Evolutionary conservation across 2,888 invertebrate genomes (phyloP).

Genomic region (Hypomecis atomaria): DNA sequence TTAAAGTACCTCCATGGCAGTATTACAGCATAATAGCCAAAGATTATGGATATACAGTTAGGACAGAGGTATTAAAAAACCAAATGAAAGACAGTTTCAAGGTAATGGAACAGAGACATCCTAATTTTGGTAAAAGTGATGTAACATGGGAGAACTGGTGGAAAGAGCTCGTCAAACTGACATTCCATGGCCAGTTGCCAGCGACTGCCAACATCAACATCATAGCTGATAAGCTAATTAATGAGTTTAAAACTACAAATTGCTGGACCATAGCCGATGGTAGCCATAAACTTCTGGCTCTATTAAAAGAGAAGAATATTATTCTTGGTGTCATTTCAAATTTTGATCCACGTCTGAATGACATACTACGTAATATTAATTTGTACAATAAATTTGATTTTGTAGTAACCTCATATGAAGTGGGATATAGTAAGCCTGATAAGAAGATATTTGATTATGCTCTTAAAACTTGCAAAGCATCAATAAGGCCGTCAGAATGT

Average conservation of each 20-base stretch:
- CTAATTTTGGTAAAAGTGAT: constrained; percentile 90
- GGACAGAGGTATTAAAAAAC: constrained; percentile 78
- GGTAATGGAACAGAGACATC: constrained; percentile 87
- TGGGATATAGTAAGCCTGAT: constrained; percentile 90
- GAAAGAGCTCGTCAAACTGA: constrained; percentile 87
- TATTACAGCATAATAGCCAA: constrained; percentile 90
- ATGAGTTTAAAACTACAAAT: constrained; percentile 88
- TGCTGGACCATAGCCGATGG: constrained; percentile 90
- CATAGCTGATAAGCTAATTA: constrained; percentile 86
- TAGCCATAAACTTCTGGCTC: constrained; percentile 86
- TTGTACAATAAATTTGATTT: constrained; percentile 91
- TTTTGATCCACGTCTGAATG: constrained; percentile 92
- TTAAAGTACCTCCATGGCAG: constrained; percentile 88
- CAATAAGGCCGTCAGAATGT: constrained; percentile 85
- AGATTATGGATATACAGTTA: constrained; percentile 87
- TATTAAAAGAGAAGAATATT: constrained; percentile 77
- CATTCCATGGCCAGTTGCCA: constrained; percentile 84
- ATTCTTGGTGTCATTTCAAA: constrained; percentile 93
- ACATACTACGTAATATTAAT: constrained; percentile 87
- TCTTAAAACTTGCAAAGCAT: constrained; percentile 70
- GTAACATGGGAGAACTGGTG: constrained; percentile 94
- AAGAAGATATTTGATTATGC: constrained; percentile 88
- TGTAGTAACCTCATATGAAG: constrained; percentile 90
- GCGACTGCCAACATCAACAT: constrained; percentile 50
- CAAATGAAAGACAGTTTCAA: constrained; percentile 88